Evolutionary conservation across 2,113 vertebrate species (phyloP).

Genomic region (Microtus pennsylvanicus): DNA sequence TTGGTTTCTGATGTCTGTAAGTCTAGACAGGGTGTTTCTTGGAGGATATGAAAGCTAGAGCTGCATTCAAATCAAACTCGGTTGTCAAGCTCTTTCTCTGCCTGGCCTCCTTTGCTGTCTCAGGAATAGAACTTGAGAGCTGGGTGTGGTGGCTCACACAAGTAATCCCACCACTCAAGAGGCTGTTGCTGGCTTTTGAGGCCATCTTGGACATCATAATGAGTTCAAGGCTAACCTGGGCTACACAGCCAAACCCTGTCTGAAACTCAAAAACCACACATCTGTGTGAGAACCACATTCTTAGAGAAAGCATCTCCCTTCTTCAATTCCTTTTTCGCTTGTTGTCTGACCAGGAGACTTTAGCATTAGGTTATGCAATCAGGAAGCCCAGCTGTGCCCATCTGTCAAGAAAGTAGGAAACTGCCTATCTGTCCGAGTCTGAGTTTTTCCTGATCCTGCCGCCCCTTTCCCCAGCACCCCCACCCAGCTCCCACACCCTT

Average conservation of each 20-base stretch:
- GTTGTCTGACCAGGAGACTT: background rate
- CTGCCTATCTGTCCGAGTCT: slow-evolving; percentile 11
- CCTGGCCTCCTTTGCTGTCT: background rate
- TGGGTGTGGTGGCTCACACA: background rate
- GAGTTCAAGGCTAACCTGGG: background rate
- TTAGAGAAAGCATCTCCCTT: slow-evolving; percentile 22
- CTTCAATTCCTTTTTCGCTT: background rate
- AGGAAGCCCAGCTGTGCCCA: slow-evolving; percentile 13
- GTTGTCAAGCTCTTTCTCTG: background rate
- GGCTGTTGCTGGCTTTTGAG: background rate
- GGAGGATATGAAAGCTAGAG: background rate
- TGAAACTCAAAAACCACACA: background rate
- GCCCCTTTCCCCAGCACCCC: background rate
- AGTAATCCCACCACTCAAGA: background rate
- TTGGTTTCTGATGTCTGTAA: background rate
- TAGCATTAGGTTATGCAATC: background rate
- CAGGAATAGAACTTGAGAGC: background rate
- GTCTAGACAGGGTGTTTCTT: slow-evolving; percentile 4
- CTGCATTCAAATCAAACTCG: slow-evolving; percentile 11
- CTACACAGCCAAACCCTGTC: background rate
- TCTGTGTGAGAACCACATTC: background rate
- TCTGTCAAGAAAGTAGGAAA: slow-evolving; percentile 42
- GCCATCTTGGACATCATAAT: background rate
- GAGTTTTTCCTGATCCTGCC: slow-evolving; percentile 37
- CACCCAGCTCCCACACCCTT: slow-evolving; percentile 47